A percentile compares a stretch with the other conserved stretches of the same genome.
These are phyloP conservation scores for Stigmatopora nigra DNA, from an alignment of 2,113 vertebrate genomes.

Conservation along the genomic window DNA sequence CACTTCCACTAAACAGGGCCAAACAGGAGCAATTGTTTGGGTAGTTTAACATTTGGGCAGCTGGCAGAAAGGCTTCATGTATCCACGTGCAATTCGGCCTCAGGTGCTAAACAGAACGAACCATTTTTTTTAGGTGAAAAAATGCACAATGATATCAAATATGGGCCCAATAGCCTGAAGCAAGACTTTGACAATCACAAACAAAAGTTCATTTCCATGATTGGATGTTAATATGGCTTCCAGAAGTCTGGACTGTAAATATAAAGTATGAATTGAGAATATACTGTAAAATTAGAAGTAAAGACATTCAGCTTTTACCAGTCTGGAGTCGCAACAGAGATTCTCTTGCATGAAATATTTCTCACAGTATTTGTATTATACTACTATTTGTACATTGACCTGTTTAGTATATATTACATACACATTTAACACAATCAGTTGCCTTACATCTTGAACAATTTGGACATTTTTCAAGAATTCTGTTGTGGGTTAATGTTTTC, in stretches of 20 bases:
- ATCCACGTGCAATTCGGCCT: conserved; percentile 8
- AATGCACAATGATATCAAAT: conserved; percentile 24
- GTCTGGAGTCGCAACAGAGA: no score
- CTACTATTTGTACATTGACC: no score
- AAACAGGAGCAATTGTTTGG: conserved; percentile 24
- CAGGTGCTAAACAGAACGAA: conserved; percentile 11
- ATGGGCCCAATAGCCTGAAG: conserved; percentile 1
- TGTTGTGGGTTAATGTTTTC: no score
- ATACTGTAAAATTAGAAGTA: neutral
- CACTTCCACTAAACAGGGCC: conserved; percentile 10
- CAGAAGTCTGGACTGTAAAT: neutral
- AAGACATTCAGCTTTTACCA: no score
- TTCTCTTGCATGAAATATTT: no score
- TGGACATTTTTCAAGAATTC: no score
- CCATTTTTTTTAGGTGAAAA: conserved; percentile 14
- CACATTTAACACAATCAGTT: no score
- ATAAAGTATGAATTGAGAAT: neutral
- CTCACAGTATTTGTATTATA: no score
- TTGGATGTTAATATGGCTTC: neutral
- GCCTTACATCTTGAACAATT: no score
- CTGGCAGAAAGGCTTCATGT: neutral
- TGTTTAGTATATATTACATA: no score
- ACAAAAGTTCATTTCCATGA: neutral
- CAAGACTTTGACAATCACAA: neutral
- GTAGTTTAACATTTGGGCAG: conserved; percentile 21